Conservation (phyloP, 2,797 vertebrate species). For the Acestrorhynchus altus region DNA sequence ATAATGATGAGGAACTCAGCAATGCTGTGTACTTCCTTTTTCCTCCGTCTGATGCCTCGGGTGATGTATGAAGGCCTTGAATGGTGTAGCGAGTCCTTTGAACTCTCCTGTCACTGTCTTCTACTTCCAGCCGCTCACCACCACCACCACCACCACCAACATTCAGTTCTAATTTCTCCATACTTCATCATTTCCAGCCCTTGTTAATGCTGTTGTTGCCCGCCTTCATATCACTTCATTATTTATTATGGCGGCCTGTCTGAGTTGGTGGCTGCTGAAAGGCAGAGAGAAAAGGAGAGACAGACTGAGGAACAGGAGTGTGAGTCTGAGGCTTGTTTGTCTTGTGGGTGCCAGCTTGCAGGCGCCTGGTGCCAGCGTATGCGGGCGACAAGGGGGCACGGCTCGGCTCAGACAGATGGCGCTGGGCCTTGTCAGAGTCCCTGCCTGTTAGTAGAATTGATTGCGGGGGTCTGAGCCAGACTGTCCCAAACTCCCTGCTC, state of each 20-base stretch:
- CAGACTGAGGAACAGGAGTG: constrained; percentile 67
- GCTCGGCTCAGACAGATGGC: constrained; percentile 74
- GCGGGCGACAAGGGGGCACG: constrained; percentile 66
- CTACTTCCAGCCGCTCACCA: background rate
- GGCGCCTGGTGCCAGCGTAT: no score
- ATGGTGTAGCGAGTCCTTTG: constrained; percentile 68
- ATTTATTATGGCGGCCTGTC: constrained; percentile 9
- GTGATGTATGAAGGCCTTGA: constrained; percentile 68
- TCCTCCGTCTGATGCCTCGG: constrained; percentile 51
- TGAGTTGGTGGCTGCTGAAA: constrained; percentile 38
- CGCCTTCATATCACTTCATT: background rate
- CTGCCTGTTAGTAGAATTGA: constrained; percentile 71
- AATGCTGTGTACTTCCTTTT: constrained; percentile 64
- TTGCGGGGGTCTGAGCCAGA: constrained; percentile 58
- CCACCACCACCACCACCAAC: background rate
- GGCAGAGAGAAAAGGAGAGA: constrained; percentile 58
- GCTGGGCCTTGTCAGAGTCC: constrained; percentile 68
- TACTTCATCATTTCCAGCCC: constrained; percentile 44
- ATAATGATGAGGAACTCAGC: constrained; percentile 79
- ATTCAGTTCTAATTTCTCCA: constrained; percentile 29
- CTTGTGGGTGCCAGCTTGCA: constrained; percentile 69
- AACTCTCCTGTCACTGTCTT: constrained; percentile 68
- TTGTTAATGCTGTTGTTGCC: constrained; percentile 34
- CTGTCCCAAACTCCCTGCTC: constrained; percentile 57
- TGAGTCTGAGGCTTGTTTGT: constrained; percentile 72